Conservation (phyloP, 2,888 invertebrate species). For the Globia sparganii region DNA sequence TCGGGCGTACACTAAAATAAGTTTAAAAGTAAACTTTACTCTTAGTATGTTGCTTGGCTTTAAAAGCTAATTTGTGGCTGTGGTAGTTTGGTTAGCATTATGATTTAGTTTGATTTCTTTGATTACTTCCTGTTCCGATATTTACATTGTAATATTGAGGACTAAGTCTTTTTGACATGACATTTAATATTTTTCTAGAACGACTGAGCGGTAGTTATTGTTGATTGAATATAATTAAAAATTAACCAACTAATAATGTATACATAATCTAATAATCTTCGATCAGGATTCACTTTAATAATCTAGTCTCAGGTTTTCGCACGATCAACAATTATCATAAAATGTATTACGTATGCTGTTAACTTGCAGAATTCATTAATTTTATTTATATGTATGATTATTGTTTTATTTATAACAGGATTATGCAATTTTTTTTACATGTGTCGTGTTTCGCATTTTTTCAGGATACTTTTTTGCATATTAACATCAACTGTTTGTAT, state of each 20-base stretch:
- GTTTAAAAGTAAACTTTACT: background rate
- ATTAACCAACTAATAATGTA: background rate
- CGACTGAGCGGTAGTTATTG: too few species aligned
- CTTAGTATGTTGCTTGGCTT: background rate
- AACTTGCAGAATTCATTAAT: too few species aligned
- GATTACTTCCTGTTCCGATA: background rate
- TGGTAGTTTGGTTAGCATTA: background rate
- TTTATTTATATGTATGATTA: too few species aligned
- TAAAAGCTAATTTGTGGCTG: slow-evolving; percentile 14
- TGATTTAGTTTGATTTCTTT: slow-evolving; percentile 6
- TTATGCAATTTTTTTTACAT: too few species aligned
- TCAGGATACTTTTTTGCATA: too few species aligned
- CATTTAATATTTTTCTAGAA: background rate
- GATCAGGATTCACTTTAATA: background rate
- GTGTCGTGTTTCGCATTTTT: too few species aligned
- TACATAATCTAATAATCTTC: slow-evolving; percentile 1
- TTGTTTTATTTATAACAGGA: too few species aligned
- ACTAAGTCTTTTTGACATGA: background rate
- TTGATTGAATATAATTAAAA: background rate
- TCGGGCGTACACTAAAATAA: slow-evolving; percentile 38
- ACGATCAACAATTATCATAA: background rate
- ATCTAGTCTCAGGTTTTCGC: slow-evolving; percentile 2
- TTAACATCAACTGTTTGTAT: too few species aligned
- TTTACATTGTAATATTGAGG: background rate
- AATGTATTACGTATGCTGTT: background rate